These are phyloP conservation scores for Pseudomyrmex pallidus DNA, from an alignment of 1,140 invertebrate genomes.

Conservation along the genomic window DNA sequence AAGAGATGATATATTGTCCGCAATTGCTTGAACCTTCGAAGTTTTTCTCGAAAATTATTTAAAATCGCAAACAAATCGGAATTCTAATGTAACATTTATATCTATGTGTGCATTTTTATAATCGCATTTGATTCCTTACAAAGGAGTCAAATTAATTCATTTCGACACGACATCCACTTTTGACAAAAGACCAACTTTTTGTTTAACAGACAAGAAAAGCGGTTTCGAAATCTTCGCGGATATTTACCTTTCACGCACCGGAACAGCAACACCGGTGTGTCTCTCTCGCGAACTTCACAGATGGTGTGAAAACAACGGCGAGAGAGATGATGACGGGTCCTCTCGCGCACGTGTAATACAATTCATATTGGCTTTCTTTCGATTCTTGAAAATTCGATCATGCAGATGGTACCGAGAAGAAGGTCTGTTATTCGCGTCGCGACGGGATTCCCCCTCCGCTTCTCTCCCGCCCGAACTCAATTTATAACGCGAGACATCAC, in stretches of 20 bases:
- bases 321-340: slow-evolving; percentile 15
- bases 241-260: slow-evolving; percentile 40
- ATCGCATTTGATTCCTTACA: too few species aligned
- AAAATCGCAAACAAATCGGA: too few species aligned
- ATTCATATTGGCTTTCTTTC: slow-evolving; percentile 3
- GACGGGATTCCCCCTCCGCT: slow-evolving; percentile 18
- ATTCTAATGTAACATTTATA: too few species aligned
- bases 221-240: slow-evolving; percentile 19
- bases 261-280: slow-evolving; percentile 17
- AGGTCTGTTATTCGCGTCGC: background rate
- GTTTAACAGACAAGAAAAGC: background rate
- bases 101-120: too few species aligned
- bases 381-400: slow-evolving; percentile 46
- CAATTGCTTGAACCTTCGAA: too few species aligned
- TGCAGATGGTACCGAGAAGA: slow-evolving; percentile 38
- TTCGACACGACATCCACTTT: background rate
- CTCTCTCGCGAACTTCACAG: slow-evolving; percentile 13
- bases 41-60: too few species aligned
- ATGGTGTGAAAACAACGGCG: slow-evolving; percentile 44
- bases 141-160: too few species aligned
- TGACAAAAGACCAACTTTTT: background rate
- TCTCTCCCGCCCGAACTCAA: background rate
- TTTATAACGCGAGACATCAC: too few species aligned
- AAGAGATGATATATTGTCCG: too few species aligned
- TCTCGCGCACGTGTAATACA: slow-evolving; percentile 24